phyloP scores from a whole-genome alignment of 2,113 vertebrate genomes.

The Cairina moschata region DNA sequence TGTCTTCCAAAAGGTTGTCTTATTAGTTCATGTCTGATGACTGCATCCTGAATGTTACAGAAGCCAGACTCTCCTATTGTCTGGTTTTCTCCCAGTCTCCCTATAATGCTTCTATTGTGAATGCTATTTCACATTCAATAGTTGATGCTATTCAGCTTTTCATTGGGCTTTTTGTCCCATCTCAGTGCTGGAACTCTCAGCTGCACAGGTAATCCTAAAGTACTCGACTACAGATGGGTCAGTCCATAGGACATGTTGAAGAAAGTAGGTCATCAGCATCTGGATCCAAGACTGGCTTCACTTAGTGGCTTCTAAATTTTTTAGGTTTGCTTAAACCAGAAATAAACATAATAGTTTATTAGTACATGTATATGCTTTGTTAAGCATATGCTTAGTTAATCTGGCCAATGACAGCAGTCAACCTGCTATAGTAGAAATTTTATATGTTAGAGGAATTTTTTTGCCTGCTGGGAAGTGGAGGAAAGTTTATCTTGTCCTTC shows the following conservation, averaged over 20 bases:
- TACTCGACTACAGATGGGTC: neutral
- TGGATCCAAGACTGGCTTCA: neutral
- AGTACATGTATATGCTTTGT: neutral
- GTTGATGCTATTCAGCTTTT: neutral
- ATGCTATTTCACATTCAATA: neutral
- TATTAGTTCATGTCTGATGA: neutral
- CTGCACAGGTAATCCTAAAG: neutral
- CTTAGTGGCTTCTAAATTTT: accelerated
- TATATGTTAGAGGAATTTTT: neutral
- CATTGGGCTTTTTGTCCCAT: neutral
- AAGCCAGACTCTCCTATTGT: accelerated
- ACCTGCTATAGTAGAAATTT: accelerated
- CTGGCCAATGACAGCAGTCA: neutral
- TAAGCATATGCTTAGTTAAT: too few species aligned
- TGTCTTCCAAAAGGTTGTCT: neutral
- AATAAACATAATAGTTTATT: accelerated
- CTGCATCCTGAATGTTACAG: neutral
- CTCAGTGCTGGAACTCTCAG: accelerated
- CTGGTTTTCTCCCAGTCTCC: neutral
- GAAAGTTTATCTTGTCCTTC: neutral
- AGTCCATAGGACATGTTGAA: neutral
- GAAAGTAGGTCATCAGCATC: neutral
- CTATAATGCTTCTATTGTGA: neutral
- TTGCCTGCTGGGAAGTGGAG: neutral
- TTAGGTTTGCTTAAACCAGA: neutral